These are phyloP conservation scores for Caenorhabditis sp. DNA, from an alignment of 2,888 invertebrate genomes.

Conservation along the genomic window DNA sequence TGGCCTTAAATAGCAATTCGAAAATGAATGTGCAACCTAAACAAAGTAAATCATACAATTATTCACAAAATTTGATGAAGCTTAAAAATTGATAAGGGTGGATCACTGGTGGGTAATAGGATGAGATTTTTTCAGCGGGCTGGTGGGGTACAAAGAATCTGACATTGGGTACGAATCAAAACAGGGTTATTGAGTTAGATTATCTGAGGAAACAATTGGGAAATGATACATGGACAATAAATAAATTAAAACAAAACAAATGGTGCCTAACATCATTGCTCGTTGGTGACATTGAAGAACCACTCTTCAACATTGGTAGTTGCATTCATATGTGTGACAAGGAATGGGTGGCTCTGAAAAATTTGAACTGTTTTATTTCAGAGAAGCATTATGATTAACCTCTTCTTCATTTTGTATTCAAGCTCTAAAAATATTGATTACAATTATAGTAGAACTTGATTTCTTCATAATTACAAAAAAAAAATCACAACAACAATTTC, in stretches of 20 bases:
- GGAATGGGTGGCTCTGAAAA: slow-evolving; percentile 26
- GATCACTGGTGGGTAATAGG: not conserved
- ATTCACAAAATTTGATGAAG: not conserved
- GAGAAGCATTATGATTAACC: not conserved
- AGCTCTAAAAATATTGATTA: too few species aligned
- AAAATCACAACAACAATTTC: too few species aligned
- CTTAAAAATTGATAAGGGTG: too few species aligned
- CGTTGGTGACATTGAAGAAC: slow-evolving; percentile 37
- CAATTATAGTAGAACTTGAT: too few species aligned
- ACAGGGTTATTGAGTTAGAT: not conserved
- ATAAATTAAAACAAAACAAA: not conserved
- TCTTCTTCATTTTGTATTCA: too few species aligned
- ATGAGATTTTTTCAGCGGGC: not conserved
- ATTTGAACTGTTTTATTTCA: not conserved
- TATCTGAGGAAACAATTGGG: not conserved
- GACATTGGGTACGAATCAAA: not conserved
- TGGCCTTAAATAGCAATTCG: too few species aligned
- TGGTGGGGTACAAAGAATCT: not conserved
- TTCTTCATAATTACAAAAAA: too few species aligned
- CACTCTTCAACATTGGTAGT: slow-evolving; percentile 44
- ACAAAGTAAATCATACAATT: not conserved
- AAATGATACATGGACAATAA: not conserved
- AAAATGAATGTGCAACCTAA: not conserved
- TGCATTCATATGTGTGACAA: slow-evolving; percentile 11
- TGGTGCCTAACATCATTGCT: not conserved